These are phyloP conservation scores for Nettapus auritus DNA, from an alignment of 2,113 vertebrate species.

Conservation along the genomic window DNA sequence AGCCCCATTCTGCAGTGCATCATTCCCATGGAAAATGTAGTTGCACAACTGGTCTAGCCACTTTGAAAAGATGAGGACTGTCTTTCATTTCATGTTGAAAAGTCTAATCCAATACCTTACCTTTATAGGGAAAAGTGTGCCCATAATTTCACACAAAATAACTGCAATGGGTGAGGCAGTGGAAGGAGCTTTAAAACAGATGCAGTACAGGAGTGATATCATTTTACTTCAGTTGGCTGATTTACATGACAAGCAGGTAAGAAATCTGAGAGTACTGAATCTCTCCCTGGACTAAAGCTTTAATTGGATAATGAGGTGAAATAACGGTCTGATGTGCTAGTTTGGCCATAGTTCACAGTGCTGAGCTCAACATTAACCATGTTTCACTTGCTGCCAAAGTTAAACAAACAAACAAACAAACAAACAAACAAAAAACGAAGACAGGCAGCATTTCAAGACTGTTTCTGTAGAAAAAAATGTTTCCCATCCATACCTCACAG, in stretches of 20 bases:
- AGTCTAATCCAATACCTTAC: not conserved
- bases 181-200: not conserved
- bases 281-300: not conserved
- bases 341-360: not conserved
- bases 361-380: not conserved
- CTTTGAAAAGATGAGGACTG: not conserved
- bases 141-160: not conserved
- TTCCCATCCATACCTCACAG: not conserved
- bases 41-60: not conserved
- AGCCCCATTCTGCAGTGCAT: not conserved
- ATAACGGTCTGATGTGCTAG: not conserved
- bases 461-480: not conserved
- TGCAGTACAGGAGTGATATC: rapidly evolving
- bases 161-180: not conserved
- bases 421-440: not conserved
- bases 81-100: not conserved
- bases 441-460: not conserved
- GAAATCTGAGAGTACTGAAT: not conserved
- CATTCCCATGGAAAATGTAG: not conserved
- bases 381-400: not conserved
- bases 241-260: not conserved
- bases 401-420: rapidly evolving
- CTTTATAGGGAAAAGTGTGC: not conserved
- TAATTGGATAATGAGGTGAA: not conserved
- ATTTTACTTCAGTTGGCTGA: not conserved